A percentile compares a stretch with the other conserved stretches of the same genome.
Conservation (phyloP, 2,888 invertebrate species). For the Tachina fera region DNA sequence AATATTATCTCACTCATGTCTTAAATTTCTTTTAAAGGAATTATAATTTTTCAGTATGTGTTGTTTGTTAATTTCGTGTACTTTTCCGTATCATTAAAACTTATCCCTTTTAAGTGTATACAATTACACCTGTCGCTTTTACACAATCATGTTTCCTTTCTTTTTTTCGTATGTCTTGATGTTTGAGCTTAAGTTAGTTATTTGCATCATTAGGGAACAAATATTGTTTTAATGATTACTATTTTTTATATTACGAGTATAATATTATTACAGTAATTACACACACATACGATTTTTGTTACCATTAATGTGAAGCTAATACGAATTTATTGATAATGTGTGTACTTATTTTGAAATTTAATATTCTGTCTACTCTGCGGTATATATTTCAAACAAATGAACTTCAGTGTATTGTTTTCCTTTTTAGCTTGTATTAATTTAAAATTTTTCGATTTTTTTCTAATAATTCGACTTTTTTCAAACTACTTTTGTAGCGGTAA, state of each 20-base stretch:
- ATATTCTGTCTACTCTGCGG: no score
- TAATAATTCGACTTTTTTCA: no score
- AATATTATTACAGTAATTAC: slow-evolving; percentile 14
- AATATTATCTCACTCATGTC: slow-evolving; percentile 19
- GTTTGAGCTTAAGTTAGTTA: slow-evolving; percentile 17
- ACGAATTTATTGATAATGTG: not conserved
- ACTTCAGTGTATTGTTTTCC: no score
- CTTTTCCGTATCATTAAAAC: not conserved
- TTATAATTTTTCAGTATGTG: not conserved
- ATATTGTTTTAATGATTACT: not conserved
- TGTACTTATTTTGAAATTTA: not conserved
- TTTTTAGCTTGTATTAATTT: no score
- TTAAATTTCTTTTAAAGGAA: not conserved
- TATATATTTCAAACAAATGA: no score
- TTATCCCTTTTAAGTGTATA: slow-evolving; percentile 31
- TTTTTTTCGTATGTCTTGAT: not conserved
- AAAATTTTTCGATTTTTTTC: no score
- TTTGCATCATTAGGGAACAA: not conserved
- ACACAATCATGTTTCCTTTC: slow-evolving; percentile 19
- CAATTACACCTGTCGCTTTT: slow-evolving; percentile 62
- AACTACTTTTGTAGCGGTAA: no score
- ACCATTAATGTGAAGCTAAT: not conserved
- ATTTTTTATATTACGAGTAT: not conserved
- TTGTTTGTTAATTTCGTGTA: slow-evolving; percentile 38
- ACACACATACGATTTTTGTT: not conserved